Evolutionary conservation across 2,888 invertebrate genomes (phyloP).

Genomic region (Dynastes grantii): DNA sequence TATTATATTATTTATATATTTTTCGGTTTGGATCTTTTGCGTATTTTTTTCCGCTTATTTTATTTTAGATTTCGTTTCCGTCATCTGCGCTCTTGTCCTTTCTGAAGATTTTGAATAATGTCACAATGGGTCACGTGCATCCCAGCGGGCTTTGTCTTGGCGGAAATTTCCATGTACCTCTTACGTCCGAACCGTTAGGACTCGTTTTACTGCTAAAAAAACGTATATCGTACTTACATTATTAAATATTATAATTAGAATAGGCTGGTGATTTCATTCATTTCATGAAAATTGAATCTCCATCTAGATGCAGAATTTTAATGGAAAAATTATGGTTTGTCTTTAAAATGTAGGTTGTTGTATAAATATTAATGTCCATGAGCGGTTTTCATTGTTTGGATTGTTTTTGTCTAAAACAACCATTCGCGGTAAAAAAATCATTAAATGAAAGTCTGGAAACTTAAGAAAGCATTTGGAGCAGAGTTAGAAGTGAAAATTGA

Average conservation of each 20-base stretch:
- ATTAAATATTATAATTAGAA: conserved; percentile 30
- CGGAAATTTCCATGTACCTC: conserved; percentile 69
- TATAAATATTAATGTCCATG: too few species aligned
- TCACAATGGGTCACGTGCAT: conserved; percentile 61
- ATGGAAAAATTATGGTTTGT: too few species aligned
- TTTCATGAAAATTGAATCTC: not conserved
- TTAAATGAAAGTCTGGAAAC: too few species aligned
- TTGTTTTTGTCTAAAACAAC: too few species aligned
- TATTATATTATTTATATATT: not conserved
- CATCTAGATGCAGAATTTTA: conserved; percentile 26
- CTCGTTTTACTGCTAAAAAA: conserved; percentile 63
- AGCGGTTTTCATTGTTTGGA: too few species aligned
- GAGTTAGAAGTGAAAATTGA: too few species aligned
- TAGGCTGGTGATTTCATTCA: conserved; percentile 23
- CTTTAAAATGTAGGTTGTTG: too few species aligned
- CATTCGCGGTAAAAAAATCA: too few species aligned
- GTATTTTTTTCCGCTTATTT: conserved; percentile 41
- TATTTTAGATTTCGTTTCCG: conserved; percentile 29
- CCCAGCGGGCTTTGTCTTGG: conserved; percentile 67
- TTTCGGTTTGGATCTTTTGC: conserved; percentile 29
- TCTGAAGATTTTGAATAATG: conserved; percentile 48
- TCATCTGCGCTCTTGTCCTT: conserved; percentile 39
- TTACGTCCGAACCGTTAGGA: conserved; percentile 64
- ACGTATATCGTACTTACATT: conserved; percentile 44
- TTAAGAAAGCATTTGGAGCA: too few species aligned